Evolutionary conservation across 1,140 invertebrate genomes (phyloP).

Genomic region (Thaumatotibia leucotreta): DNA sequence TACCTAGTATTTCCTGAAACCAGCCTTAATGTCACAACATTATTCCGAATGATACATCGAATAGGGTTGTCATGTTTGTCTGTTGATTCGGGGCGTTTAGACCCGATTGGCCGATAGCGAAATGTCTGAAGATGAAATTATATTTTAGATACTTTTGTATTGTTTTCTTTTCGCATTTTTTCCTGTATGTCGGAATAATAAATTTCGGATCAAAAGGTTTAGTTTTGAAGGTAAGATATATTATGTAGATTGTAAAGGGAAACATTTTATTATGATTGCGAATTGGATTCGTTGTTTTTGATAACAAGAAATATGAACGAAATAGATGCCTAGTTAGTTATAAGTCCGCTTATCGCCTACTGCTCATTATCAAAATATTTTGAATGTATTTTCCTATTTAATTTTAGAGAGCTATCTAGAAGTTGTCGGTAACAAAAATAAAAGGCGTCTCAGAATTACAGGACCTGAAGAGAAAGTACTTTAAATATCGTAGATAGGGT

Average conservation of each 20-base stretch:
- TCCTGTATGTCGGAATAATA: neutral
- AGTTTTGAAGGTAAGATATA: neutral
- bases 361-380: too few relatives aligned
- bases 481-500: too few relatives aligned
- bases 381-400: too few relatives aligned
- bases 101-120: constrained; percentile 1
- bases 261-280: neutral
- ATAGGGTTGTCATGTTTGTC: constrained; percentile 11
- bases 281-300: neutral
- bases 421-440: too few relatives aligned
- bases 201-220: neutral
- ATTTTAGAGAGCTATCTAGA: too few relatives aligned
- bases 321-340: too few relatives aligned
- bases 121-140: constrained; percentile 11
- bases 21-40: neutral
- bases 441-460: too few relatives aligned
- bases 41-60: constrained; percentile 8
- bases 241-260: neutral
- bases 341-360: too few relatives aligned
- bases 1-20: neutral
- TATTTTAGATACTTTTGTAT: constrained; percentile 2
- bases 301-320: neutral
- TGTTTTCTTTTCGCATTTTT: constrained; percentile 3
- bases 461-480: too few relatives aligned
- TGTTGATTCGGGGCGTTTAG: constrained; percentile 10